Base-by-base conservation (phyloP, 2,113 vertebrate species). In the Muntiacus reevesi region DNA sequence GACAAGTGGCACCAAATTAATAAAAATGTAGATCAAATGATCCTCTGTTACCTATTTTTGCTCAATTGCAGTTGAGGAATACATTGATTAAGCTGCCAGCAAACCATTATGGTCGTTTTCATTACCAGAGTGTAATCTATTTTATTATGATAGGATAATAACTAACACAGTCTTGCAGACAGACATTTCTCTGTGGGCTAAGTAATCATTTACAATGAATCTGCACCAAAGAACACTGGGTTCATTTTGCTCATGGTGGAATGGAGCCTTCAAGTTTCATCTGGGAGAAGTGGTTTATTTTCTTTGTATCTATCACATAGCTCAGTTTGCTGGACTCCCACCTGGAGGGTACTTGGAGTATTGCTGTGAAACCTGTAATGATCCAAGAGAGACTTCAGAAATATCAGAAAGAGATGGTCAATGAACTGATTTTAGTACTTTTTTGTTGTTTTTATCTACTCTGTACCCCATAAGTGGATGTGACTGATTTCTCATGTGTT, bases 1-100 rank as follows among this genome's bases (percentile, higher is more conserved):
- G 97, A 98, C 96, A 98, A 95, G 97, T 96, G 91, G 74, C 47
- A 92, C 67, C 89, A 94, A 92, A 96, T 98, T 98, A 98, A 98
- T 97, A 96, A 97, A 96, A 97, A 95, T 89, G 78, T 96, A 96
- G 93, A 97, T 97, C 95, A 96, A 94, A 93, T 85, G 97, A 98
- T 97, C 86, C 94, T 95, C 71, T 86, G 59, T 92, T 97, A 97
- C 98, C 97, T 98, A 92, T 88, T 97, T 98, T 95, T 96, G 89
- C 92, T 97, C 97, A 91, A 19, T 97, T 94, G 97, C 87, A 97
- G 87, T 95, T 76, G 91, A 97, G 91, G 88, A 91, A 86, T 67
- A 55, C 94, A 95, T 97, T 98, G 98, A 97, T 98, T 97, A 98
- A 97, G 90, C 91, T 90, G 96, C 95, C 95, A 96, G 96, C 91